phyloP scores from a whole-genome alignment of 2,888 invertebrate genomes.

The Rosalia funebris region DNA sequence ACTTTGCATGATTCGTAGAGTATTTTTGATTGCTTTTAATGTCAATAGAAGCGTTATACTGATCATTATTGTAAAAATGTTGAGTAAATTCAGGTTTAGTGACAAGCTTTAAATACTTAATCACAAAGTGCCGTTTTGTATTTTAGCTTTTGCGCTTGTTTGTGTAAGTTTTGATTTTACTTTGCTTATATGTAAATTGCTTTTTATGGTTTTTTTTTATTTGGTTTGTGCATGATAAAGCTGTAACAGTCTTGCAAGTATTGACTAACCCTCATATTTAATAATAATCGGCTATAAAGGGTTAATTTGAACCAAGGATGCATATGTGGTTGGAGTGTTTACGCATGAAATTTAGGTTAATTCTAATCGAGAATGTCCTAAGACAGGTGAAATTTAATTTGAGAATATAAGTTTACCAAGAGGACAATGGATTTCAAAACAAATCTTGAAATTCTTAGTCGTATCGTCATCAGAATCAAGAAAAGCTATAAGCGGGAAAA shows the following conservation, averaged over 20 bases:
- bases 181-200: not conserved
- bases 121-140: not conserved
- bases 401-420: too few species aligned
- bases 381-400: too few species aligned
- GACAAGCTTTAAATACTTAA: not conserved
- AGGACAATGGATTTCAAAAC: too few species aligned
- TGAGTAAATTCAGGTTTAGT: not conserved
- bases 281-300: too few species aligned
- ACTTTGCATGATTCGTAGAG: conserved; percentile 11
- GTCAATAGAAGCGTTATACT: conserved; percentile 22
- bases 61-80: conserved; percentile 14
- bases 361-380: too few species aligned
- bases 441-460: too few species aligned
- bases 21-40: conserved; percentile 10
- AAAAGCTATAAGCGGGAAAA: too few species aligned
- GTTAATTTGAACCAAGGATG: too few species aligned
- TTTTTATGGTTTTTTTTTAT: not conserved
- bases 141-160: not conserved
- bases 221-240: not conserved
- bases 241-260: not conserved
- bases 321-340: too few species aligned
- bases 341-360: too few species aligned
- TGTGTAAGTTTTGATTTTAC: not conserved
- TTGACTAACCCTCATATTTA: too few species aligned
- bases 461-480: too few species aligned